Base-by-base conservation (phyloP, 2,113 vertebrate genomes). In the Pontoporia blainvillei region DNA sequence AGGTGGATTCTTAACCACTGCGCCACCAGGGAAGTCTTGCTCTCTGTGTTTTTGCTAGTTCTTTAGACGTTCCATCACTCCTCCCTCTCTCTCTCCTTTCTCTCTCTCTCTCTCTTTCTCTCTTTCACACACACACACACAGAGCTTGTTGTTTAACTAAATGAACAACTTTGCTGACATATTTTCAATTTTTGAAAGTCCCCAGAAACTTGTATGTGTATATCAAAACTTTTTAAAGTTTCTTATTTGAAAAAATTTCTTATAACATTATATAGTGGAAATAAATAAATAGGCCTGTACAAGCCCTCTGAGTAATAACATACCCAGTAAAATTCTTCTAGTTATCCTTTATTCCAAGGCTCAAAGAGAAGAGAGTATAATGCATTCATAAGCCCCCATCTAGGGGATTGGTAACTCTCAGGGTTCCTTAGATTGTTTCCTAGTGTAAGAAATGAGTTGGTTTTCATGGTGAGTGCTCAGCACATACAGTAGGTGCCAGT, bases 401-500 rank as follows among this genome's bases (percentile, higher is more conserved):
- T 12, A 1, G 31, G 34, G 69, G 14, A 1, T 14, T 31, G 21
- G 36, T 31, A 39, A 21, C 12, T 8, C 12, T 44, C 25, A 61
- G 36, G 31, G 20, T 31, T 3, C 5, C 39, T 73, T 20, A 0
- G 1, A 4, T 7, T 31, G 0, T 15, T 34, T 41, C 29, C 76
- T 3, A 4, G 21, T 8, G 5, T n/a, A 54, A 14, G 34, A 59
- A 67, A 2, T 23, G 36, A 34, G 59, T 17, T 41, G 20, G 12
- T 36, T 49, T 76, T 34, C 10, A 12, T 23, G 18, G 15, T 2
- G 20, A 12, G 31, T 29, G 36, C 41, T n/a, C 4, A 12, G 44
- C 54, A 64, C 1, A 14, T 6, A 41, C 7, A 27, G 14, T 7
- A 4, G 82, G 8, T 29, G 4, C 25, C 2, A 21, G 5, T 46